phyloP scores from a whole-genome alignment of 1,140 invertebrate genomes.

The Platyura marginata region DNA sequence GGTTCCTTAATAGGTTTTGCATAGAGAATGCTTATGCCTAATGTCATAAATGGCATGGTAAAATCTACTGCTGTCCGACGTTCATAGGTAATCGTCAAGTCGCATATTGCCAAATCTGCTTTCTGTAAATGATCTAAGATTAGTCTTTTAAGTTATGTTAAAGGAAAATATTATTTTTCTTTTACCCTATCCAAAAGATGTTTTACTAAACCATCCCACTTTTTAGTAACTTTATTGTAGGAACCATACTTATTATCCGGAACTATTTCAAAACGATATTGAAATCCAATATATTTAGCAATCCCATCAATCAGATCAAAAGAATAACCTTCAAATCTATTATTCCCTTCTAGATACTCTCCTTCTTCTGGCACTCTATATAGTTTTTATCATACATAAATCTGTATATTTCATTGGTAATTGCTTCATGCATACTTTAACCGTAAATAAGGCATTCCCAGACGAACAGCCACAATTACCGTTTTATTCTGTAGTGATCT shows the following conservation, averaged over 20 bases:
- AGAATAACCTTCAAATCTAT: slow-evolving; percentile 55
- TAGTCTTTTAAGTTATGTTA: neutral
- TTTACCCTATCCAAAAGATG: slow-evolving; percentile 61
- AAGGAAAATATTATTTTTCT: slow-evolving; percentile 7
- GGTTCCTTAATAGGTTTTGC: slow-evolving; percentile 47
- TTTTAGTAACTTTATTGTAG: slow-evolving; percentile 42
- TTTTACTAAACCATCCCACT: slow-evolving; percentile 75
- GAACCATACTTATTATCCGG: slow-evolving; percentile 55
- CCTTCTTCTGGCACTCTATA: slow-evolving; percentile 22
- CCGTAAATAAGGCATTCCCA: slow-evolving; percentile 67
- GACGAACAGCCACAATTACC: slow-evolving; percentile 32
- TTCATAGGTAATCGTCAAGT: slow-evolving; percentile 80
- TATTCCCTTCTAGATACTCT: slow-evolving; percentile 30
- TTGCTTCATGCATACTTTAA: too few species aligned
- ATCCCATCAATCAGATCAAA: slow-evolving; percentile 65
- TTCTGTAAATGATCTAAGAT: slow-evolving; percentile 35
- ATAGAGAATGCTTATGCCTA: slow-evolving; percentile 70
- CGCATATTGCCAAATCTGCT: slow-evolving; percentile 81
- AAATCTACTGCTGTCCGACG: slow-evolving; percentile 72
- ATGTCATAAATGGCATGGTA: slow-evolving; percentile 73
- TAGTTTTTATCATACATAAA: too few species aligned
- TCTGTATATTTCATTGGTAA: too few species aligned
- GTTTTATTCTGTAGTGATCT: slow-evolving; percentile 35
- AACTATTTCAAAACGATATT: slow-evolving; percentile 51
- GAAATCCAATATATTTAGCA: slow-evolving; percentile 51